Conservation (phyloP, 2,797 vertebrate species). For the Gymnothorax reevesii region DNA sequence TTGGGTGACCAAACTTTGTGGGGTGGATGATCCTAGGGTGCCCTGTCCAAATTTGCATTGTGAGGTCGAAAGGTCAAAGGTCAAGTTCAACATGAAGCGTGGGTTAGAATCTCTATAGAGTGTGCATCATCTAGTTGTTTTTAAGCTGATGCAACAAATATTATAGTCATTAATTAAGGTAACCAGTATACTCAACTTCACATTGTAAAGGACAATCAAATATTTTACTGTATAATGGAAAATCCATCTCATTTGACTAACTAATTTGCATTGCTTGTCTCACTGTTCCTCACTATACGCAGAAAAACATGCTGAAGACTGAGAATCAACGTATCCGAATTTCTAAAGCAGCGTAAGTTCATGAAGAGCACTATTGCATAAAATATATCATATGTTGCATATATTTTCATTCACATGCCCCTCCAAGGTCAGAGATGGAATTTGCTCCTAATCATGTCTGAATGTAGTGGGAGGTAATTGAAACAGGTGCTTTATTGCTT, state of each 20-base stretch:
- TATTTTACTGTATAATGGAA: no score
- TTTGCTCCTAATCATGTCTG: conserved; percentile 7
- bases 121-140: no score
- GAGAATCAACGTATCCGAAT: not conserved
- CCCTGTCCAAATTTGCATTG: no score
- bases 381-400: not conserved
- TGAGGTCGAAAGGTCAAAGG: no score
- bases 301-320: not conserved
- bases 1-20: no score
- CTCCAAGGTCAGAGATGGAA: not conserved
- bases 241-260: not conserved
- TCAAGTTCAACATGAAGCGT: no score
- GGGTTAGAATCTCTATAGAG: no score
- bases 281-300: not conserved
- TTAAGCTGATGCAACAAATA: no score
- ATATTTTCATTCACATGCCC: not conserved
- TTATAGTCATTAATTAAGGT: not conserved
- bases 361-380: not conserved
- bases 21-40: no score
- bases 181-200: not conserved
- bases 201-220: not conserved
- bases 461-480: not conserved
- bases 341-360: not conserved
- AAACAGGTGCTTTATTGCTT: not conserved
- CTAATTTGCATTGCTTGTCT: not conserved